These are phyloP conservation scores for Nemotelus pantherinus DNA, from an alignment of 2,888 invertebrate species.

Conservation along the genomic window DNA sequence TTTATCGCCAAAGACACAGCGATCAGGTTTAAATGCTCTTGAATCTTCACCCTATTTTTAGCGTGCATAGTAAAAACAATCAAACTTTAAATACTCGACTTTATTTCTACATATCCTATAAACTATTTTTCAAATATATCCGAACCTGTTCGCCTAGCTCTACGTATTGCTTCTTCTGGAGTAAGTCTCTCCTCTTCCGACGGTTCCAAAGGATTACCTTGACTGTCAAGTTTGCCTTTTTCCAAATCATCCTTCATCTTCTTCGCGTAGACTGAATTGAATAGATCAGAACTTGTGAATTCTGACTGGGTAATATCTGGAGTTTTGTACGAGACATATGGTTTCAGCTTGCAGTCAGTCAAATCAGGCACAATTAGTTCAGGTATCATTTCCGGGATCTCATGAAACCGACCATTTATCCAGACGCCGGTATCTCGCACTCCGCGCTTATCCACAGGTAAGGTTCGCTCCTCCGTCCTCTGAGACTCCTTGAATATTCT, in stretches of 20 bases:
- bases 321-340: conserved; percentile 91
- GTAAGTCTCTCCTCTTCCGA: conserved; percentile 77
- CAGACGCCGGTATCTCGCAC: conserved; percentile 73
- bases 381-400: conserved; percentile 88
- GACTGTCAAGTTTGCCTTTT: conserved; percentile 73
- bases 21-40: not conserved
- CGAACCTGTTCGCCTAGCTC: conserved; percentile 80
- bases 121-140: conserved; percentile 73
- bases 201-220: conserved; percentile 77
- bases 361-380: conserved; percentile 93
- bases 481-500: conserved; percentile 69
- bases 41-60: too few relatives aligned
- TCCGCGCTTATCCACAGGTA: conserved; percentile 77
- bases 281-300: conserved; percentile 85
- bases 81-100: too few relatives aligned
- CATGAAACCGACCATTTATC: conserved; percentile 68
- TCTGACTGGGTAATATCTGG: conserved; percentile 79
- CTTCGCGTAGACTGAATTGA: conserved; percentile 80
- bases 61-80: too few relatives aligned
- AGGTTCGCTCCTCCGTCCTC: conserved; percentile 68
- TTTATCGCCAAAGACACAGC: conserved; percentile 71
- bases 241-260: conserved; percentile 83
- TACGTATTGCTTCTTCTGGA: conserved; percentile 75
- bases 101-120: too few relatives aligned
- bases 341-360: conserved; percentile 83